Evolutionary conservation across 2,888 invertebrate genomes (phyloP).

Genomic region (Cryptus armator): DNA sequence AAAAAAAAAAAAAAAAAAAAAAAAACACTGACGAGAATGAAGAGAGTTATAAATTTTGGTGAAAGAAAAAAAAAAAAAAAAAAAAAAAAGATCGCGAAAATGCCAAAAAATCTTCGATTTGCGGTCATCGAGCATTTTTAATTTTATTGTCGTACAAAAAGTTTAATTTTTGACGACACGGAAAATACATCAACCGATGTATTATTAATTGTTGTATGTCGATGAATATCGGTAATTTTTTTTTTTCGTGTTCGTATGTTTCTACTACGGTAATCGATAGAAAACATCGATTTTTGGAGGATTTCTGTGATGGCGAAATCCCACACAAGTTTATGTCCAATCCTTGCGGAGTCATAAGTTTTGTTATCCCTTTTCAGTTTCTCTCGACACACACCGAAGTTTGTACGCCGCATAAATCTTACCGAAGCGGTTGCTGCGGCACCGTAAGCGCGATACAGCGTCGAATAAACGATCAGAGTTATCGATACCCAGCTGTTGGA

Average conservation of each 20-base stretch:
- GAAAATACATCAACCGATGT: background rate
- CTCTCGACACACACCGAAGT: background rate
- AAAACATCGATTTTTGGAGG: too few species aligned
- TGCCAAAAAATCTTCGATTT: background rate
- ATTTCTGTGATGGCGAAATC: background rate
- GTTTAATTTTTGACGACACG: background rate
- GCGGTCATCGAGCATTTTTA: background rate
- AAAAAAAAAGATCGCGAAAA: too few species aligned
- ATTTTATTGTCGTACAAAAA: background rate
- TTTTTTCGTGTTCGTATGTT: background rate
- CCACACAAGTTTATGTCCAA: background rate
- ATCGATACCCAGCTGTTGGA: constrained; percentile 27
- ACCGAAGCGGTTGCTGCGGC: background rate
- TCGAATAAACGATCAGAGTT: background rate
- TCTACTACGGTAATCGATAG: too few species aligned
- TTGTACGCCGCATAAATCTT: background rate
- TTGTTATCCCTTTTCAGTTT: background rate
- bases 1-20: background rate
- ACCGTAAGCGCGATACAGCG: background rate
- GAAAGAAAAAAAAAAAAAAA: background rate
- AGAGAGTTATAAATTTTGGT: background rate
- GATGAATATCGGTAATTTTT: background rate
- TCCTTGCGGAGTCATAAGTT: background rate
- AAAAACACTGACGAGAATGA: background rate
- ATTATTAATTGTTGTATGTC: background rate